Evolutionary conservation across 1,140 invertebrate species (phyloP).

Genomic region (Physella acuta): DNA sequence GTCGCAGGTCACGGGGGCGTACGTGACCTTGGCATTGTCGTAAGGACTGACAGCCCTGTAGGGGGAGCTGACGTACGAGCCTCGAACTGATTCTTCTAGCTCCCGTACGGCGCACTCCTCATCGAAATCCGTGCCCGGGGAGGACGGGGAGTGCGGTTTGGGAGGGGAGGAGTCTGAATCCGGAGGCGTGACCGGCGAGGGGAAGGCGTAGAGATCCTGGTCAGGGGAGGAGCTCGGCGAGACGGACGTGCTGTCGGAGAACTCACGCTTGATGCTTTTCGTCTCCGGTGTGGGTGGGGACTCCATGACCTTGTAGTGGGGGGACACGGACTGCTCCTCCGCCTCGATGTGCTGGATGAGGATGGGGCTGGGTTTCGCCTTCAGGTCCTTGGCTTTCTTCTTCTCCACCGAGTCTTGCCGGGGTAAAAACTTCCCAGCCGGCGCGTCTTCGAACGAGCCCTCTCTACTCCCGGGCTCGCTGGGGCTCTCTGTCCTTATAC

Average conservation of each 20-base stretch:
- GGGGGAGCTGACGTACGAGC: background rate
- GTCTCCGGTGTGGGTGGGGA: conserved; percentile 53
- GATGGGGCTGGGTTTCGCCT: conserved; percentile 51
- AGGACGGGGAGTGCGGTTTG: conserved; percentile 55
- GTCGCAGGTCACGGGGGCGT: background rate
- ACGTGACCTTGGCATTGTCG: conserved; percentile 3
- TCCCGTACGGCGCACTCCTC: conserved; percentile 30
- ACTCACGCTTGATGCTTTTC: conserved; percentile 49
- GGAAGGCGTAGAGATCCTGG: conserved; percentile 48
- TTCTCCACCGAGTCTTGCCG: conserved; percentile 47
- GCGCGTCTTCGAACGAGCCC: background rate
- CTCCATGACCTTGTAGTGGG: conserved; percentile 53
- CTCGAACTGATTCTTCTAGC: background rate
- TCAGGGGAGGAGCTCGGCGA: conserved; percentile 48
- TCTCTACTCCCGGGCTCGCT: conserved; percentile 11
- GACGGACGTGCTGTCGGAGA: conserved; percentile 53
- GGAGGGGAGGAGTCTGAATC: conserved; percentile 56
- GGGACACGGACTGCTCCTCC: conserved; percentile 49
- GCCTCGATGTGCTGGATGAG: conserved; percentile 49
- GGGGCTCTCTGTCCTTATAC: conserved; percentile 7
- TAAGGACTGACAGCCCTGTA: conserved; percentile 6
- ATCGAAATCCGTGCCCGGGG: conserved; percentile 45
- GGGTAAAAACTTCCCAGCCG: conserved; percentile 25
- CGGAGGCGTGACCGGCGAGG: conserved; percentile 54
- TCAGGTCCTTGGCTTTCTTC: conserved; percentile 50